Conservation (phyloP, 2,797 vertebrate species). For the Bucorvus abyssinicus region DNA sequence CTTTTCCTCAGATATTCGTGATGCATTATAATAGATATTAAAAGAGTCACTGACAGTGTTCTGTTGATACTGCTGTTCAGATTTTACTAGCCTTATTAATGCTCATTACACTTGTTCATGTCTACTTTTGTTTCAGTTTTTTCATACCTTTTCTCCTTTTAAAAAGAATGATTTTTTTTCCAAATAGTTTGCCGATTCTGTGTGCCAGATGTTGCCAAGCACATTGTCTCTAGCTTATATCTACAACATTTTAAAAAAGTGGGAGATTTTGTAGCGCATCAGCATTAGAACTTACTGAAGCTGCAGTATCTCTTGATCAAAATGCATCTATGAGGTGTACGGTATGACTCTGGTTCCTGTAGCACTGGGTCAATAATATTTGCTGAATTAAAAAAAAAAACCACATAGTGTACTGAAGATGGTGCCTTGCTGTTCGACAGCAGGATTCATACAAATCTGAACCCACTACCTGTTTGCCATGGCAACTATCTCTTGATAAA, state of each 20-base stretch:
- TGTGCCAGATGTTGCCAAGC: neutral
- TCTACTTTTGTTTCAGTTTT: neutral
- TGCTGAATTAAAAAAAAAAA: neutral
- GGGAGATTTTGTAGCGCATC: neutral
- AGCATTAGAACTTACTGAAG: neutral
- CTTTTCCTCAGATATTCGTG: neutral
- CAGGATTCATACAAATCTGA: constrained; percentile 3
- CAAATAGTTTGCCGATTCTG: neutral
- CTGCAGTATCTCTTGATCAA: neutral
- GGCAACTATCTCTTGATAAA: constrained; percentile 62
- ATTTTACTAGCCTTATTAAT: neutral
- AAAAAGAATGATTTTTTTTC: neutral
- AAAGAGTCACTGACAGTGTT: neutral
- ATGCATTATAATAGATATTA: neutral
- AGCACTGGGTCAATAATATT: neutral
- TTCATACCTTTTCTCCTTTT: neutral
- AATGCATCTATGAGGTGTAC: neutral
- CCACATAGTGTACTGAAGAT: neutral
- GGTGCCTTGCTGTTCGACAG: neutral
- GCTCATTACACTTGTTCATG: neutral
- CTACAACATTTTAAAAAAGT: neutral
- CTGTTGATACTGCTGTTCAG: neutral
- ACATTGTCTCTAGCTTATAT: neutral
- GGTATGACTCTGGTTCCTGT: neutral
- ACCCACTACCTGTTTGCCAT: constrained; percentile 48